A percentile compares a stretch with the other conserved stretches of the same genome.
Conservation (phyloP, 2,888 invertebrate species). For the Lissocephala sabroskyi region DNA sequence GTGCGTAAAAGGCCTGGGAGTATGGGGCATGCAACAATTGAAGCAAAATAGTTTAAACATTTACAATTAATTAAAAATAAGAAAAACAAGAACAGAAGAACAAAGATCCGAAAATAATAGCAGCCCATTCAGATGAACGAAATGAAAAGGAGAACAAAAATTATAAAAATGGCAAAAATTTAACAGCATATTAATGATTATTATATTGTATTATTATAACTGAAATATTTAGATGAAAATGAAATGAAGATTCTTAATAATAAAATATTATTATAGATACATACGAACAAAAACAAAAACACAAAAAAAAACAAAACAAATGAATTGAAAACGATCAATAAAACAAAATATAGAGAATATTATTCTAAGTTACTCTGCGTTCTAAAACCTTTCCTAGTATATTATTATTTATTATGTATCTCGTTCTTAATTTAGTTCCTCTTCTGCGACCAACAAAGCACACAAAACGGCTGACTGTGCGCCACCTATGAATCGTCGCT, state of each 20-base stretch:
- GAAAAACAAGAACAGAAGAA: slow-evolving; percentile 12
- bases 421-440: too few species aligned
- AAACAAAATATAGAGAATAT: slow-evolving; percentile 68
- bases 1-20: too few species aligned
- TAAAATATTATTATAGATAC: slow-evolving; percentile 67
- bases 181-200: slow-evolving; percentile 61
- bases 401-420: too few species aligned
- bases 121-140: slow-evolving; percentile 29
- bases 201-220: slow-evolving; percentile 66
- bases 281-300: slow-evolving; percentile 33
- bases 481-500: too few species aligned
- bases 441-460: too few species aligned
- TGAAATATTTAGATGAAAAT: slow-evolving; percentile 69
- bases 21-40: too few species aligned
- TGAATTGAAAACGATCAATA: slow-evolving; percentile 45
- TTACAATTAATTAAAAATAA: slow-evolving; percentile 22
- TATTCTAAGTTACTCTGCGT: too few species aligned
- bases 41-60: slow-evolving; percentile 11
- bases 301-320: slow-evolving; percentile 19
- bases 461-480: too few species aligned
- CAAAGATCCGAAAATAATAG: slow-evolving; percentile 16
- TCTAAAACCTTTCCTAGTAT: too few species aligned
- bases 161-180: slow-evolving; percentile 32
- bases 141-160: slow-evolving; percentile 27
- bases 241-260: slow-evolving; percentile 69